These are phyloP conservation scores for Falco punctatus DNA, from an alignment of 2,113 vertebrate genomes.

Conservation along the genomic window DNA sequence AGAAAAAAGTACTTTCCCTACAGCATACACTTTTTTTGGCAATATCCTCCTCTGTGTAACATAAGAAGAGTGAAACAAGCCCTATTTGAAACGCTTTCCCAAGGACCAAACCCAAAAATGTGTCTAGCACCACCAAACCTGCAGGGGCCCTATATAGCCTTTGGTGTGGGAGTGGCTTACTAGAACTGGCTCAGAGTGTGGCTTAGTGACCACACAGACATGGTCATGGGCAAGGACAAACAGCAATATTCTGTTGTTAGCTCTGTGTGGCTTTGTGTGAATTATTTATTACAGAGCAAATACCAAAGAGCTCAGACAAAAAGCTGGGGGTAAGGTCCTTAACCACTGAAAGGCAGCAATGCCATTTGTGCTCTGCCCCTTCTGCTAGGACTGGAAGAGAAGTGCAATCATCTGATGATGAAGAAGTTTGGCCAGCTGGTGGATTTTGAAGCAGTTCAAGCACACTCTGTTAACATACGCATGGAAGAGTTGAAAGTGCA, in stretches of 20 bases:
- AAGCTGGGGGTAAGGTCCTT: not conserved
- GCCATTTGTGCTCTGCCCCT: not conserved
- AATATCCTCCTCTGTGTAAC: not conserved
- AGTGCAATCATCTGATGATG: slow-evolving; percentile 83
- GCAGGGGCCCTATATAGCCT: not conserved
- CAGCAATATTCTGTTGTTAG: not conserved
- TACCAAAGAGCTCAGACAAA: not conserved
- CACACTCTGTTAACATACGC: slow-evolving; percentile 76
- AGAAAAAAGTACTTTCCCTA: not conserved
- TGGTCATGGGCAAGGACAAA: not conserved
- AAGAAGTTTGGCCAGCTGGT: slow-evolving; percentile 87
- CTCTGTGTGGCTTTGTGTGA: not conserved
- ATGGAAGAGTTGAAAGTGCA: slow-evolving; percentile 86
- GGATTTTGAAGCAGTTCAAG: slow-evolving; percentile 88
- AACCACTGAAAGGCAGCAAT: not conserved
- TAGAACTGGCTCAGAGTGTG: not conserved
- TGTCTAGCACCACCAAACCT: not conserved
- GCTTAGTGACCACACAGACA: not conserved
- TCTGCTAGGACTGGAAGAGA: slow-evolving; percentile 80
- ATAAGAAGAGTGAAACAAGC: not conserved
- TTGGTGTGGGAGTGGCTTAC: not conserved
- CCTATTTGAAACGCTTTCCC: not conserved
- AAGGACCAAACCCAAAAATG: not conserved
- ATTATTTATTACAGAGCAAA: not conserved
- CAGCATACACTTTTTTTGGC: not conserved